A percentile compares a stretch with the other conserved stretches of the same genome.
phyloP scores from a whole-genome alignment of 2,888 invertebrate genomes.

The Iselma pallidipennis region DNA sequence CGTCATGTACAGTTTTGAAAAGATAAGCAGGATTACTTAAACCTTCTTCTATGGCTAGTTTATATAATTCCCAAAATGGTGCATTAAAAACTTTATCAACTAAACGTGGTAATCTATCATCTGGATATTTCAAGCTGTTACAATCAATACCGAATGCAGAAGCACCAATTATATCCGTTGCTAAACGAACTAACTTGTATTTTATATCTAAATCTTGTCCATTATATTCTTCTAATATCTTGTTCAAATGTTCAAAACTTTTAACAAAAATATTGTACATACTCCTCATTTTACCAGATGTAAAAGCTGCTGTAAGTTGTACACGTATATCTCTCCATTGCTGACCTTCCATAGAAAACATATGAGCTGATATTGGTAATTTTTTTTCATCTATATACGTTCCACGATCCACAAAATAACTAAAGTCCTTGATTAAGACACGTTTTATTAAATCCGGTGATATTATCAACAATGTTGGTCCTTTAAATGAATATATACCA shows the following conservation, averaged over 20 bases:
- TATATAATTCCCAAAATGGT: conserved; percentile 11
- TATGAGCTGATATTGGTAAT: conserved; percentile 53
- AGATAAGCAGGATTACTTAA: neutral
- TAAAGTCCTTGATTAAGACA: conserved; percentile 6
- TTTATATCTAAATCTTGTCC: conserved; percentile 13
- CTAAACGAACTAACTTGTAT: conserved; percentile 16
- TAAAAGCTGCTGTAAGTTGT: conserved; percentile 30
- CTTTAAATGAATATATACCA: conserved; percentile 4
- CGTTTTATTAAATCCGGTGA: neutral
- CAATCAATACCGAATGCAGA: conserved; percentile 29
- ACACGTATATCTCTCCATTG: conserved; percentile 51
- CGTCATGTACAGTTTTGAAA: conserved; percentile 14
- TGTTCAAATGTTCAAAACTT: conserved; percentile 32
- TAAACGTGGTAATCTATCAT: neutral
- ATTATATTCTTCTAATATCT: conserved; percentile 6
- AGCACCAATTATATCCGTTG: conserved; percentile 27
- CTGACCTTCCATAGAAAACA: conserved; percentile 30
- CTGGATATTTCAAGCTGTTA: conserved; percentile 13
- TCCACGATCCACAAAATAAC: conserved; percentile 5
- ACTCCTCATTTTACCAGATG: conserved; percentile 1
- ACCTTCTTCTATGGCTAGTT: neutral
- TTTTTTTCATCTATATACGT: conserved; percentile 11
- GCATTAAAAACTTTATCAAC: conserved; percentile 31
- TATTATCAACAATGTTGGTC: neutral
- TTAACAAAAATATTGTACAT: conserved; percentile 1